Base-by-base conservation (phyloP, 2,113 vertebrate species). In the Kobus ellipsiprymnus region DNA sequence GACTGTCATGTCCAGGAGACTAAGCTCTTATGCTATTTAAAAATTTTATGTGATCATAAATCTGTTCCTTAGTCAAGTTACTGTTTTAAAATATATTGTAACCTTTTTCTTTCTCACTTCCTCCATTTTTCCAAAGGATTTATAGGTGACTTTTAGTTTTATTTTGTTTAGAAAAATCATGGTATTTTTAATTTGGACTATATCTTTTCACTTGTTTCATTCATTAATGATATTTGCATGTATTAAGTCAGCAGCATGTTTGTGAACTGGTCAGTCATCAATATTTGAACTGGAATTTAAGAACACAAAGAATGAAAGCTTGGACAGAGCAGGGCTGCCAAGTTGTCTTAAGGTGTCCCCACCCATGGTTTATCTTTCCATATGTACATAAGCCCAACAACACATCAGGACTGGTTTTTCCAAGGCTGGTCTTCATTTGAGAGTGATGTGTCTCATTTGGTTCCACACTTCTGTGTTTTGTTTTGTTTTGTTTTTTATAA, bases 31-130 rank as follows among this genome's bases (percentile, higher is more conserved):
- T 0, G 15, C 85, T 87, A 92, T 97, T 97, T 96, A 97, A 95
- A 98, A 97, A 14, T 97, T 97, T 98, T 97, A 98, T 97, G 94
- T 94, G 94, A 87, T 87, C 98, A 93, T 98, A 98, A 97, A 98
- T 98, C 94, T 94, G 78, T 94, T 94, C 82, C 88, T 97, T 94
- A 95, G 95, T 94, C 55, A 97, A 97, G 95, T 96, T 93, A 94
- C 52, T 36, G 91, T 90, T 97, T 97, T 98, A 95, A 59, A 95
- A 96, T 84, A 90, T 59, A 96, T 77, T 91, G 90, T 88, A 97
- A 98, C 59, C 90, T 97, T 97, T 97, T 91, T 30, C 23, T 74
- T 97, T 94, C 27, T 95, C 19, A 59, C 27, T 88, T 95, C 59
- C 77, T 96, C 88, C 74, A 81, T 67, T 87, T 93, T 87, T 78